phyloP scores from a whole-genome alignment of 2,797 vertebrate species.

The Dryobates pubescens region DNA sequence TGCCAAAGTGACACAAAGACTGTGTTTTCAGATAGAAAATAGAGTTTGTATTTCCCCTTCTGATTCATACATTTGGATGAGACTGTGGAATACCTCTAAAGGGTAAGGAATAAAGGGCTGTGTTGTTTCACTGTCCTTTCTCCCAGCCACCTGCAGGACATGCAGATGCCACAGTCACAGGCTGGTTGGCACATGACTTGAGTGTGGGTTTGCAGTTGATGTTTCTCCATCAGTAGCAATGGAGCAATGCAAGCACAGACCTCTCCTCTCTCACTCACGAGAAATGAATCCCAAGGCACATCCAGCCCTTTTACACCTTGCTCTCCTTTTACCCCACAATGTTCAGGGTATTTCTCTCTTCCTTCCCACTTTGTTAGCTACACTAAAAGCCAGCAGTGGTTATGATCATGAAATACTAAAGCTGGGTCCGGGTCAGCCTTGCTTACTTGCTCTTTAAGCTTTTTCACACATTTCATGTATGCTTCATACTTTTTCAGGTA shows the following conservation, averaged over 20 bases:
- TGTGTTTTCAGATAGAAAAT: background rate
- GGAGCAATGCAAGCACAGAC: background rate
- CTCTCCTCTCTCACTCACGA: background rate
- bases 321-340: background rate
- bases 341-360: background rate
- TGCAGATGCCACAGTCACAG: accelerated
- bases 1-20: background rate
- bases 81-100: background rate
- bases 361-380: background rate
- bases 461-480: background rate
- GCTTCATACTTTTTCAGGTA: background rate
- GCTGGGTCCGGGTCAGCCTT: background rate
- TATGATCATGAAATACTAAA: background rate
- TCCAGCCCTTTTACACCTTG: background rate
- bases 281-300: background rate
- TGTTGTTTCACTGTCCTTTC: background rate
- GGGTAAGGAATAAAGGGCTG: background rate
- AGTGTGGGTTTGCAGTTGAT: background rate
- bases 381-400: background rate
- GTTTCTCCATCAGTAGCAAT: background rate
- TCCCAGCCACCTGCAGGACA: conserved; percentile 10
- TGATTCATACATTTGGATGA: background rate
- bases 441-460: background rate
- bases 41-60: background rate
- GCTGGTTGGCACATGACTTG: accelerated